A percentile compares a stretch with the other conserved stretches of the same genome.
phyloP scores from a whole-genome alignment of 1,140 invertebrate species.

The Dolichoris vasculosae region DNA sequence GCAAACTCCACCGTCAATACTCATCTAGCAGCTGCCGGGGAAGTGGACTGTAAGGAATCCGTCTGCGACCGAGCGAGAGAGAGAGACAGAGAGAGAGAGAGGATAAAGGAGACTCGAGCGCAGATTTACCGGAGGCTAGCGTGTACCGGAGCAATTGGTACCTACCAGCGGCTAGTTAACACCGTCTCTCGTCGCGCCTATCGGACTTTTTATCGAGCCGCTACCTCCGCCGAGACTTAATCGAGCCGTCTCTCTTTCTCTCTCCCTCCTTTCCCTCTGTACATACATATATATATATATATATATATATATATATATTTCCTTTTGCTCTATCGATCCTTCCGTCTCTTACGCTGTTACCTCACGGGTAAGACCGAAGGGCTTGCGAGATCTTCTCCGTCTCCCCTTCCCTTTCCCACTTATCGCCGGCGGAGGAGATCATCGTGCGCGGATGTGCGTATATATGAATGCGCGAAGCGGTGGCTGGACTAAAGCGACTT shows the following conservation, averaged over 20 bases:
- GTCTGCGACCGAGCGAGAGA: background rate
- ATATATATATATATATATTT: no score
- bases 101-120: no score
- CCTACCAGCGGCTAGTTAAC: slow-evolving; percentile 22
- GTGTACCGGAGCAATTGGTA: slow-evolving; percentile 37
- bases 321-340: background rate
- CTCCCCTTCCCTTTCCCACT: no score
- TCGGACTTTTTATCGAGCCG: slow-evolving; percentile 28
- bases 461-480: background rate
- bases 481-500: background rate
- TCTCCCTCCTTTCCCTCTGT: background rate
- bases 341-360: background rate
- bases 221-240: background rate
- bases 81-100: background rate
- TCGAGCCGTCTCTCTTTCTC: background rate
- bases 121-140: background rate
- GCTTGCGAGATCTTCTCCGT: background rate
- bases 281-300: no score
- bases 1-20: background rate
- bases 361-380: background rate
- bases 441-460: background rate
- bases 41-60: background rate
- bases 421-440: background rate
- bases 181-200: slow-evolving; percentile 13
- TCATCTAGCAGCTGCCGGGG: background rate